Conservation (phyloP, 2,113 vertebrate species). For the Saguinus midas region DNA sequence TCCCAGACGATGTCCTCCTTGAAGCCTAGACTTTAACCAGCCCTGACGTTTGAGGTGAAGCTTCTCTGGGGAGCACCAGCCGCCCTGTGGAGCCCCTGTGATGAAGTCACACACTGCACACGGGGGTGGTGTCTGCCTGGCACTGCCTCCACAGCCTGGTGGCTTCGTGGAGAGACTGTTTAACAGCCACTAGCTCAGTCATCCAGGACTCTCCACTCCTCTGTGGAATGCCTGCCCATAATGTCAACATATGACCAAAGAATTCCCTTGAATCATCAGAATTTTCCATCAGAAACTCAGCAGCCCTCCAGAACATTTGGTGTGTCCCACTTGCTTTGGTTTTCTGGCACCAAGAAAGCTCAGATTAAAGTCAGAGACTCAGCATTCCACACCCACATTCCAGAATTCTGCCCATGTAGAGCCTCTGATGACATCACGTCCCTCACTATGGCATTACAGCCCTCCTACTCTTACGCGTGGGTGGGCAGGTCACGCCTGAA, state of each 20-base stretch:
- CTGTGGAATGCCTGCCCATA: slow-evolving; percentile 27
- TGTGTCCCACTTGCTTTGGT: slow-evolving; percentile 2
- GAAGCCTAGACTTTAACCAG: not conserved
- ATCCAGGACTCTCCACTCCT: slow-evolving; percentile 28
- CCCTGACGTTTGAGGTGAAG: slow-evolving; percentile 18
- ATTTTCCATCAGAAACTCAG: not conserved
- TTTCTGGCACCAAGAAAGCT: not conserved
- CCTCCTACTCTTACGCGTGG: not conserved
- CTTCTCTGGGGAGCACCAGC: not conserved
- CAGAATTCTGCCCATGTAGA: not conserved
- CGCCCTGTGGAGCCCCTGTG: not conserved
- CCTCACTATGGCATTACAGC: slow-evolving; percentile 35
- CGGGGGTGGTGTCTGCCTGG: not conserved
- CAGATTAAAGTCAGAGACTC: not conserved
- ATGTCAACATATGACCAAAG: not conserved
- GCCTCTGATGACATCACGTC: slow-evolving; percentile 60
- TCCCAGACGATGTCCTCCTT: not conserved
- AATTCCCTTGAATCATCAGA: not conserved
- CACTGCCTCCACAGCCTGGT: not conserved
- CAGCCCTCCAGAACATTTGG: not conserved
- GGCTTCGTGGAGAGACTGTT: not conserved
- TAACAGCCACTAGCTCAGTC: not conserved
- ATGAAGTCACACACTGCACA: not conserved
- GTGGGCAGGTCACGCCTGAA: not conserved
- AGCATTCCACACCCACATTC: not conserved